Percentiles rank a stretch among this genome's conserved stretches.
Evolutionary conservation across 2,888 invertebrate species (phyloP).

Genomic region (Agapetus fuscipes): DNA sequence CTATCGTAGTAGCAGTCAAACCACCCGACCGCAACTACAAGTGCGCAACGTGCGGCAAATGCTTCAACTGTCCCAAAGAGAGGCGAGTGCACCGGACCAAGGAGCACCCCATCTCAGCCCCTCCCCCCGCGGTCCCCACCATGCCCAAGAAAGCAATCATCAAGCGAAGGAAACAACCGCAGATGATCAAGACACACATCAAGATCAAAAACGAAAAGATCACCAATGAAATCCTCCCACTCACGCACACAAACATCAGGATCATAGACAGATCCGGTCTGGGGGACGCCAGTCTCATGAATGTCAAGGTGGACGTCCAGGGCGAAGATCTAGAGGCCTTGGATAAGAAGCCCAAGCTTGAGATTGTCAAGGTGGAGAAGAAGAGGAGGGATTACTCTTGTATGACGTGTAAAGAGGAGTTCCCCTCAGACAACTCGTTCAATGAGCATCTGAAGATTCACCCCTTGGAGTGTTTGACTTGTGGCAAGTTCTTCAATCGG

Average conservation of each 20-base stretch:
- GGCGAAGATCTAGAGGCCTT: slow-evolving; percentile 18
- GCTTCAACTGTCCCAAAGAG: slow-evolving; percentile 52
- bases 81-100: slow-evolving; percentile 51
- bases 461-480: slow-evolving; percentile 73
- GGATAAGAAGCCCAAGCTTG: slow-evolving; percentile 37
- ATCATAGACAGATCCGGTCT: slow-evolving; percentile 33
- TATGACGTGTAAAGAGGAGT: slow-evolving; percentile 55
- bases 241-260: slow-evolving; percentile 30
- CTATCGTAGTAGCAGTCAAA: slow-evolving; percentile 19
- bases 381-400: slow-evolving; percentile 30
- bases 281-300: not conserved
- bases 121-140: slow-evolving; percentile 25
- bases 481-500: slow-evolving; percentile 68
- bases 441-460: slow-evolving; percentile 68
- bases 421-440: slow-evolving; percentile 56
- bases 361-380: slow-evolving; percentile 36
- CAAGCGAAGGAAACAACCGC: slow-evolving; percentile 28
- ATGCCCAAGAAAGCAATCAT: slow-evolving; percentile 18
- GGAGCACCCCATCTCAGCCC: slow-evolving; percentile 39
- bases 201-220: slow-evolving; percentile 27
- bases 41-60: slow-evolving; percentile 49
- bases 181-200: slow-evolving; percentile 24
- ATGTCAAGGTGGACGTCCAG: slow-evolving; percentile 13
- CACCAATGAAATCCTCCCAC: slow-evolving; percentile 25
- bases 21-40: slow-evolving; percentile 33